Conservation (phyloP, 2,888 invertebrate species). For the Lutraria lutraria region DNA sequence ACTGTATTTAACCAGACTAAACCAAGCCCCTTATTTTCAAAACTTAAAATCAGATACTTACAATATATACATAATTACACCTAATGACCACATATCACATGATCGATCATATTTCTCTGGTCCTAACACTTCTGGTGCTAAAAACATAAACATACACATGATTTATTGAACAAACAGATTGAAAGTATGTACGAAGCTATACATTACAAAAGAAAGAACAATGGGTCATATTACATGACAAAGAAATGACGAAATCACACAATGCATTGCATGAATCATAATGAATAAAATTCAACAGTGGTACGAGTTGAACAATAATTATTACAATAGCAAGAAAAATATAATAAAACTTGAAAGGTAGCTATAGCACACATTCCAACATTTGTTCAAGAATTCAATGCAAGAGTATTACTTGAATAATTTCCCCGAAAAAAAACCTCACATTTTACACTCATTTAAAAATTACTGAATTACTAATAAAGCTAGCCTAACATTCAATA, state of each 20-base stretch:
- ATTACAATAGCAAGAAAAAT: not conserved
- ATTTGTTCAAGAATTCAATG: not conserved
- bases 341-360: not conserved
- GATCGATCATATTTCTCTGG: slow-evolving; percentile 99
- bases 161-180: not conserved
- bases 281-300: not conserved
- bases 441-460: too few relatives aligned
- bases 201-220: not conserved
- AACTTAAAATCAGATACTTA: slow-evolving; percentile 87
- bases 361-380: not conserved
- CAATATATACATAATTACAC: slow-evolving; percentile 99
- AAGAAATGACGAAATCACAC: not conserved
- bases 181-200: not conserved
- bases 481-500: too few relatives aligned
- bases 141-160: slow-evolving; percentile 68
- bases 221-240: not conserved
- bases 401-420: not conserved
- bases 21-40: too few relatives aligned
- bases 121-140: slow-evolving; percentile 95
- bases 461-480: too few relatives aligned
- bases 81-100: slow-evolving; percentile 99
- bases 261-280: not conserved
- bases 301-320: not conserved
- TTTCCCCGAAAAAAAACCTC: not conserved
- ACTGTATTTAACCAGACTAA: too few relatives aligned